Evolutionary conservation across 2,797 vertebrate genomes (phyloP).

Genomic region (Smutsia temminckii): DNA sequence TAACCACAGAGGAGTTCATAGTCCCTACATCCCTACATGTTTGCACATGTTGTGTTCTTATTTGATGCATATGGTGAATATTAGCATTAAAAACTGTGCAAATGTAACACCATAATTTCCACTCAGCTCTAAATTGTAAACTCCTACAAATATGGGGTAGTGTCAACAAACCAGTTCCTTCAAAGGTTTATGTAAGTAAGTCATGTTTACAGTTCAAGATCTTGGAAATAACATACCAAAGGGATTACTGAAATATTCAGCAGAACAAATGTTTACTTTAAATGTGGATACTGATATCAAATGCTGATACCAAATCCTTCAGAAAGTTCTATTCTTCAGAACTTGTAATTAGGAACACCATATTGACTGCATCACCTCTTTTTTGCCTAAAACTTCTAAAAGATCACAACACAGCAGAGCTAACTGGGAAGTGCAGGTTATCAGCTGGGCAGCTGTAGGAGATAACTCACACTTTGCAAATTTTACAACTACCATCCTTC

Average conservation of each 20-base stretch:
- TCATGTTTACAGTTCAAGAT: not conserved
- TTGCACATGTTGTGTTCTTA: not conserved
- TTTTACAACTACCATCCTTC: not conserved
- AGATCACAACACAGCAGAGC: not conserved
- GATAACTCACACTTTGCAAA: not conserved
- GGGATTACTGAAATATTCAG: not conserved
- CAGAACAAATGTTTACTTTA: not conserved
- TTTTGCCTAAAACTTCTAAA: not conserved
- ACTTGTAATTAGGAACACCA: not conserved
- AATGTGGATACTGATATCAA: not conserved
- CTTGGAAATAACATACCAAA: not conserved
- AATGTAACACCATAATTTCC: not conserved
- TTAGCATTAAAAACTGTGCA: conserved; percentile 6
- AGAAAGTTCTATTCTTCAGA: not conserved
- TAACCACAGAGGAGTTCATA: not conserved
- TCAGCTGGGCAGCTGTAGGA: not conserved
- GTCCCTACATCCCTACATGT: not conserved
- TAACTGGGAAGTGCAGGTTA: not conserved
- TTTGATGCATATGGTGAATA: not conserved
- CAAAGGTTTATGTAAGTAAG: not conserved
- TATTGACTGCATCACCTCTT: not conserved
- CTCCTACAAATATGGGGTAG: not conserved
- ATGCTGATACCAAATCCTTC: not conserved
- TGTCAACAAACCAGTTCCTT: not conserved
- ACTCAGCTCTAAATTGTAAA: not conserved